These are phyloP conservation scores for Heliconius erato DNA, from an alignment of 2,888 invertebrate species.

Conservation along the genomic window DNA sequence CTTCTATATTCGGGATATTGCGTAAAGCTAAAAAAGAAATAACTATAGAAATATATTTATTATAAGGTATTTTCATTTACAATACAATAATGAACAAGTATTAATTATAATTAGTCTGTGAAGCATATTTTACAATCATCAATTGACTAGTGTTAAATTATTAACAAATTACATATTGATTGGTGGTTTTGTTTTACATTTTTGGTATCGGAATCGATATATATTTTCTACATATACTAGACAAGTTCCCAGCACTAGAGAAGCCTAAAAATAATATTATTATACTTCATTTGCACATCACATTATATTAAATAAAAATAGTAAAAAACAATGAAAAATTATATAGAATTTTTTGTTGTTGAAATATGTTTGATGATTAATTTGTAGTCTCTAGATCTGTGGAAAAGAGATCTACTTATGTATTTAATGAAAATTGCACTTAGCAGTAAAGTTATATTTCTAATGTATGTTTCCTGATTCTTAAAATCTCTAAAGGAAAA, in stretches of 20 bases:
- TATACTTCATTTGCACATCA: neutral
- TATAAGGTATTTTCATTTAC: neutral
- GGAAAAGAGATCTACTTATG: too few species aligned
- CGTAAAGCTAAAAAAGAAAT: neutral
- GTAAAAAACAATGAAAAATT: too few species aligned
- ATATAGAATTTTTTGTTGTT: too few species aligned
- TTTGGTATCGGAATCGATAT: slow-evolving; percentile 77
- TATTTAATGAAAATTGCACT: too few species aligned
- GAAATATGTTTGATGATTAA: too few species aligned
- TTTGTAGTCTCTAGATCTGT: too few species aligned
- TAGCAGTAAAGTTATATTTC: too few species aligned
- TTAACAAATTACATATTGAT: slow-evolving; percentile 64
- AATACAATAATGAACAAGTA: slow-evolving; percentile 4
- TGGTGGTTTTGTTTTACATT: slow-evolving; percentile 79
- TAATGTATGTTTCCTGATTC: too few species aligned
- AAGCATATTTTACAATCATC: slow-evolving; percentile 45
- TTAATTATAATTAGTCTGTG: slow-evolving; percentile 2
- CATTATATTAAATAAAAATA: too few species aligned
- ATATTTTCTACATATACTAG: slow-evolving; percentile 53
- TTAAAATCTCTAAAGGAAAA: too few species aligned
- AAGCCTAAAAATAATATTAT: neutral
- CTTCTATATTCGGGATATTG: too few species aligned
- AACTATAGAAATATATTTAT: neutral
- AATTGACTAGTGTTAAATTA: slow-evolving; percentile 74
- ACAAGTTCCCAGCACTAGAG: slow-evolving; percentile 23